Percentiles rank a stretch among this genome's conserved stretches.
Evolutionary conservation across 2,797 vertebrate genomes (phyloP).

Genomic region (Propithecus perrieri): DNA sequence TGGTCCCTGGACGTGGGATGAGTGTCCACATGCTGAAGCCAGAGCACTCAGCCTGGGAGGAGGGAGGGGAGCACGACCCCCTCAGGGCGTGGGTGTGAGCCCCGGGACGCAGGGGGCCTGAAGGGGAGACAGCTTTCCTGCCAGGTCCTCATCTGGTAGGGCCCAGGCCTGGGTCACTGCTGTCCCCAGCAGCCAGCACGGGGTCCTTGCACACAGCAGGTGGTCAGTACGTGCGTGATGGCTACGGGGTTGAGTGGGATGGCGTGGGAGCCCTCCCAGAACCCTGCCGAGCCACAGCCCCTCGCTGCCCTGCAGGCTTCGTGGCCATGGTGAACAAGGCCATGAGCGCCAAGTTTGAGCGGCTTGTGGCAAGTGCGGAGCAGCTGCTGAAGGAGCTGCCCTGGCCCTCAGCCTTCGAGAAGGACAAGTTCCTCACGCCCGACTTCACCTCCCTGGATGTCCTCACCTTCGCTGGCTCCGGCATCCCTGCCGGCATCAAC

Average conservation of each 20-base stretch:
- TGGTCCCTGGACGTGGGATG: not conserved
- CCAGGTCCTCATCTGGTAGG: not conserved
- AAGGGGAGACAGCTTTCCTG: not conserved
- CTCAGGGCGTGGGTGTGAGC: not conserved
- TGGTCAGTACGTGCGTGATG: accelerated
- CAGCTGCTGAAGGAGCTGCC: slow-evolving; percentile 92
- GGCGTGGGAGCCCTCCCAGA: not conserved
- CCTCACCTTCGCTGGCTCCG: slow-evolving; percentile 94
- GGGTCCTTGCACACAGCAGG: not conserved
- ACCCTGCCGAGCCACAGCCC: not conserved
- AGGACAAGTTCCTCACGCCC: slow-evolving; percentile 93
- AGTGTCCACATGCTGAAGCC: not conserved
- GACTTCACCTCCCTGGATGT: slow-evolving; percentile 97
- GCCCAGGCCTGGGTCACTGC: not conserved
- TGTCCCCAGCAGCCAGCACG: not conserved
- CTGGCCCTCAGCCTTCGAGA: slow-evolving; percentile 93
- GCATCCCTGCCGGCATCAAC: slow-evolving; percentile 96
- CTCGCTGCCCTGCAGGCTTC: slow-evolving; percentile 86
- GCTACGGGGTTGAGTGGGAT: too few relatives aligned
- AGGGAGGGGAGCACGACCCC: not conserved
- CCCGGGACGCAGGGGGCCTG: not conserved
- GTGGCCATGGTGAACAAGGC: slow-evolving; percentile 96
- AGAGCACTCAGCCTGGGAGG: not conserved
- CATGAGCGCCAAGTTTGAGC: slow-evolving; percentile 93
- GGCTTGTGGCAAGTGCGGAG: slow-evolving; percentile 91